phyloP scores from a whole-genome alignment of 2,797 vertebrate genomes.

The Scleropages formosus region DNA sequence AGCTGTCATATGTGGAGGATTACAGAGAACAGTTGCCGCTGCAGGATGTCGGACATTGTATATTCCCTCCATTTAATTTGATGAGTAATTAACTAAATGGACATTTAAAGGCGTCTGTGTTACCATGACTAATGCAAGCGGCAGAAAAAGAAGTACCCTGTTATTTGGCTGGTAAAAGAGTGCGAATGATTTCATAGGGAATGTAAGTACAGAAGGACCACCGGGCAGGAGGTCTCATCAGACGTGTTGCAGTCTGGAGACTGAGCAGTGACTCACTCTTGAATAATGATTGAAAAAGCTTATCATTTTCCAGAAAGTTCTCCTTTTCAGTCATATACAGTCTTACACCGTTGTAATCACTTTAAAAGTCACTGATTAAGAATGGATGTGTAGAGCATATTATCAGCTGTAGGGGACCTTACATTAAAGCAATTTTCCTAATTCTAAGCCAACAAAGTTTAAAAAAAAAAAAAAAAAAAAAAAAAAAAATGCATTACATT shows the following conservation, averaged over 20 bases:
- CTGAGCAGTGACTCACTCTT: not conserved
- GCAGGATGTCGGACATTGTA: not conserved
- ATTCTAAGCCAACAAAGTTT: not conserved
- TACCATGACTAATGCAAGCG: not conserved
- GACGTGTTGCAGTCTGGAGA: not conserved
- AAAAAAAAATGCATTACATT: too few species aligned
- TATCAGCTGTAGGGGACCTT: not conserved
- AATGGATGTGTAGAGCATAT: not conserved
- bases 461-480: too few species aligned
- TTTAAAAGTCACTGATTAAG: not conserved
- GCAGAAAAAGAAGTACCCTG: not conserved
- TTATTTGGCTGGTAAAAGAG: not conserved
- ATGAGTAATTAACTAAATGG: not conserved
- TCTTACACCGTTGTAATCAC: slow-evolving; percentile 21
- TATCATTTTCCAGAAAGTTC: not conserved
- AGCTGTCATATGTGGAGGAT: not conserved
- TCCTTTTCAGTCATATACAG: not conserved
- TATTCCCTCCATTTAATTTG: not conserved
- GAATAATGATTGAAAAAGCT: slow-evolving; percentile 1
- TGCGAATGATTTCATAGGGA: not conserved
- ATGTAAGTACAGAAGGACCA: not conserved
- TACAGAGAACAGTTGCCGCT: not conserved
- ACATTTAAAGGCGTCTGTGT: not conserved
- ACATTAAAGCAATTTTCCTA: not conserved
- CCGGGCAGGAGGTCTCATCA: not conserved